Evolutionary conservation across 2,888 invertebrate genomes (phyloP), one percentile per base, ranked within the genome.

Genomic region (Stenodera caucasica): DNA sequence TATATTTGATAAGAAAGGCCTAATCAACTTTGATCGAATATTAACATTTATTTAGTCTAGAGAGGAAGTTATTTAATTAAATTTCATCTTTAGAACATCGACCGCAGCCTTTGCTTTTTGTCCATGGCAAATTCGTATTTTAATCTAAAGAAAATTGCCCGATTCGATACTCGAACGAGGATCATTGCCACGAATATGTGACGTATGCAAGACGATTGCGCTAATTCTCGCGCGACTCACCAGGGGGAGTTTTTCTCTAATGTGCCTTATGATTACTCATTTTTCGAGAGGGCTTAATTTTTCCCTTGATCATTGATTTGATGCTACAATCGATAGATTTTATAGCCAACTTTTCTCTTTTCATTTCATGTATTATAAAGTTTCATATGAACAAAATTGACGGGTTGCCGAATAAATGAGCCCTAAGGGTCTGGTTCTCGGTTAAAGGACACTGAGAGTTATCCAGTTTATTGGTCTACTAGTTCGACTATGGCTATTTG

Each of bases 51-150:
- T 63, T 63, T 67, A 68, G 64, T 70, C 67, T 51, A n/a, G n/a
- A 49, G 60, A 59, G 59, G 59, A 72, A 70, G 65, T 72, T 70
- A 67, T 70, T 67, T 70, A 70, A 72, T 69, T 69, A 69, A 66
- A 70, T 68, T 65, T 58, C 58, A 53, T 4, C 58, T 40, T 58
- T 62, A 53, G 62, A 62, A 58, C 58, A 58, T 62, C 56, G 62
- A 62, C 62, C 62, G 50, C 62, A 62, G 21, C 62, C 15, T 53
- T 58, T 57, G 21, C 21, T 12, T 45, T 21, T 45, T 45, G 45
- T 6, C 21, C 45, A 45, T 45, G 11, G 21, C 18, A 18, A 45
- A 45, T 45, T 45, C 15, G 45, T 45, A 45, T 45, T 45, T 45
- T 45, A 45, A 45, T 45, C 21, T 21, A 45, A 45, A 45, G n/a